Base-by-base conservation (phyloP, 2,888 invertebrate species). In the Drosophila leonis region DNA sequence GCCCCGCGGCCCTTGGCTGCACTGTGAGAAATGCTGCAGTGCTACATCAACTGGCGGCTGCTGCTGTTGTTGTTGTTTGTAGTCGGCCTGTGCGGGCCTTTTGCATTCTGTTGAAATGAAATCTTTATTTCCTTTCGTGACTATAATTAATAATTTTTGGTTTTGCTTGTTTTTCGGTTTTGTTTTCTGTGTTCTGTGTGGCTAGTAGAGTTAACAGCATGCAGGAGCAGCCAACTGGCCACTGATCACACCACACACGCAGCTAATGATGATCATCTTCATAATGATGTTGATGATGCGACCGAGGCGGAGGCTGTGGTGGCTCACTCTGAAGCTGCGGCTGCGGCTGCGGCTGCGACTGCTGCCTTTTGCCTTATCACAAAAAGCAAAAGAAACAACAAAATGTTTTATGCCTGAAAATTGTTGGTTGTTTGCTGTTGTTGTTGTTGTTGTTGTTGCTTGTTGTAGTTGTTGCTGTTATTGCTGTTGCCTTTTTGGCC, bases 41-140 rank as follows among this genome's bases (percentile, higher is more conserved):
- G 76, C 67, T 86, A 78, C 80, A 83, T 77, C 83, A 76, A 80
- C 56, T 67, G 61, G 61, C 60, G 44, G 62, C 41, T 60, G 67
- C 18, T 61, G 62, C 39, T 69, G 61, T 49, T 59, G 62, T 13
- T 33, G 54, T 44, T 44, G 39, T 39, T 44, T 55, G 55, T 63
- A 46, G 70, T 61, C 72, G 24, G 76, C 65, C 65, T 76, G 78
- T 80, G 77, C 78, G 78, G 81, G 81, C 80, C 80, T 84, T 49
- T 89, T 87, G 80, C 85, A 82, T 89, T 87, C 89, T 82, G 88
- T 87, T 90, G 88, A 90, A 90, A 88, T 90, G 83, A 88, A 90
- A 88, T 88, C 88, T 88, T 88, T 89, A 90, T 90, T 88, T 91
- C 90, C 91, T 91, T 90, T 91, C 91, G 91, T 91, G 90, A 91